Evolutionary conservation across 2,888 invertebrate species (phyloP).

Genomic region (Agrilus cyanescens): DNA sequence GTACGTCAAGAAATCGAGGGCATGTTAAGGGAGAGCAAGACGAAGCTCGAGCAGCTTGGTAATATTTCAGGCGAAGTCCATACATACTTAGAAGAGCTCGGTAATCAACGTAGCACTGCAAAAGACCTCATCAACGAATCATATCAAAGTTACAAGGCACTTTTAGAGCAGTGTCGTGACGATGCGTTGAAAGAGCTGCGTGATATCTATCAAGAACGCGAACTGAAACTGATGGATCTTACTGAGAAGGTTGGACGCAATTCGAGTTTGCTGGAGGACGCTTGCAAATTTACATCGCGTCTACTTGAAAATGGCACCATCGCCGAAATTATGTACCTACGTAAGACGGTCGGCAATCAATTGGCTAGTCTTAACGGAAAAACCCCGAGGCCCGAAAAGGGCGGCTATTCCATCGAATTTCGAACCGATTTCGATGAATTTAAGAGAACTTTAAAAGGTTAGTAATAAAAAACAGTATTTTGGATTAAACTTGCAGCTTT

Average conservation of each 20-base stretch:
- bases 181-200: conserved; percentile 61
- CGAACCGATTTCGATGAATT: conserved; percentile 69
- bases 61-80: conserved; percentile 64
- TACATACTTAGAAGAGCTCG: conserved; percentile 72
- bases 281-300: conserved; percentile 72
- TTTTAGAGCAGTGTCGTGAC: conserved; percentile 71
- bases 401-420: conserved; percentile 69
- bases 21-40: conserved; percentile 62
- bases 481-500: too few species aligned
- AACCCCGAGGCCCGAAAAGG: conserved; percentile 69
- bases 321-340: conserved; percentile 72
- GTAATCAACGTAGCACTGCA: conserved; percentile 77
- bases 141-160: conserved; percentile 66
- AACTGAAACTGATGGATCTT: conserved; percentile 81
- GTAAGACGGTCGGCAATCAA: conserved; percentile 66
- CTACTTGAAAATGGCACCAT: conserved; percentile 76
- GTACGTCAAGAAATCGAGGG: conserved; percentile 66
- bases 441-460: conserved; percentile 55
- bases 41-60: conserved; percentile 64
- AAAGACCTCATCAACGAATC: conserved; percentile 71
- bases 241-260: conserved; percentile 66
- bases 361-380: conserved; percentile 67
- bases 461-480: too few species aligned
- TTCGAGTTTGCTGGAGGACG: conserved; percentile 74
- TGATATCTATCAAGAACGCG: conserved; percentile 69